Conservation (phyloP, 2,113 vertebrate genomes). For the Columba janthina region DNA sequence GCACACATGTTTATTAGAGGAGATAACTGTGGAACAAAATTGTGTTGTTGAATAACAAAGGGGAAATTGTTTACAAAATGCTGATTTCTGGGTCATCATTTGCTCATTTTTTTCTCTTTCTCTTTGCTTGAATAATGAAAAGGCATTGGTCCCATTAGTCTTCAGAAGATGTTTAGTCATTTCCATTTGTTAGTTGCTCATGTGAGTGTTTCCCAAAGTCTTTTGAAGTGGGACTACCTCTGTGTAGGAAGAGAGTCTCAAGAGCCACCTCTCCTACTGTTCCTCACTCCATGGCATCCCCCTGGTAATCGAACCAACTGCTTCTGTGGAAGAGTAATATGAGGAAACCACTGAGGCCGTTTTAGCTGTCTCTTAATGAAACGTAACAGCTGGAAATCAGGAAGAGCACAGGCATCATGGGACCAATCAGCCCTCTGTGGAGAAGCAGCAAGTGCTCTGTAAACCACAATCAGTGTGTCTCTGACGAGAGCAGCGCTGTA, state of each 20-base stretch:
- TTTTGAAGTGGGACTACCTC: neutral
- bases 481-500: neutral
- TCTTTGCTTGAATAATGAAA: neutral
- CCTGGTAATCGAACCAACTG: neutral
- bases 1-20: neutral
- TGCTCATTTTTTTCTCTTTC: neutral
- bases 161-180: neutral
- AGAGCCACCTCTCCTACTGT: neutral
- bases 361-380: conserved; percentile 52
- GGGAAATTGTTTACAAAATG: conserved; percentile 37
- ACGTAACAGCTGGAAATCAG: conserved; percentile 51
- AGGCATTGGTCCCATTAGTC: neutral
- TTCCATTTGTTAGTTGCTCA: neutral
- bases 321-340: conserved; percentile 36
- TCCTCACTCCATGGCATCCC: neutral
- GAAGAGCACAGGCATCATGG: conserved; percentile 37
- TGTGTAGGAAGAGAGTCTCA: neutral
- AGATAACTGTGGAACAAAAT: neutral
- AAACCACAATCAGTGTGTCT: neutral
- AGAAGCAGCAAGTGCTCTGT: conserved; percentile 27
- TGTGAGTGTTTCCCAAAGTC: neutral
- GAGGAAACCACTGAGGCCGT: conserved; percentile 35
- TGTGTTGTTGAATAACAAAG: conserved; percentile 8
- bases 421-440: conserved; percentile 55
- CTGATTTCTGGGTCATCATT: conserved; percentile 37